These are phyloP conservation scores for Athene cunicularia DNA, from an alignment of 2,113 vertebrate species.

Conservation along the genomic window DNA sequence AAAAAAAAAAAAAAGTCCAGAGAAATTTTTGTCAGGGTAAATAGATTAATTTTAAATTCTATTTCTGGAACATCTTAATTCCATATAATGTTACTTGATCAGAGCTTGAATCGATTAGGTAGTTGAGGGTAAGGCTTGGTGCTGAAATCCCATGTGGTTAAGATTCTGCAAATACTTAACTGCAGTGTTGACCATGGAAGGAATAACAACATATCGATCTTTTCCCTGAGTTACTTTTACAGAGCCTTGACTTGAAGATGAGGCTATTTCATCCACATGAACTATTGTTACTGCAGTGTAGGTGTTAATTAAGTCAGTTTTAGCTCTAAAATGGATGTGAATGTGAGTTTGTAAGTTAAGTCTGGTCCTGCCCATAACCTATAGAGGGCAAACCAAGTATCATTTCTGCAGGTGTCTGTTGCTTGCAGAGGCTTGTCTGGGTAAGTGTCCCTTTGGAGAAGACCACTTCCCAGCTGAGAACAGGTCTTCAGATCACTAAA, in stretches of 20 bases:
- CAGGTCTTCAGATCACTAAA: not conserved
- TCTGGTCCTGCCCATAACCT: not conserved
- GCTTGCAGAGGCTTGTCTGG: not conserved
- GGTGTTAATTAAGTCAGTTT: not conserved
- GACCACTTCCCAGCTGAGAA: not conserved
- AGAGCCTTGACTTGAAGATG: not conserved
- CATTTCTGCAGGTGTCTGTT: not conserved
- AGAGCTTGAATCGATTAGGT: not conserved
- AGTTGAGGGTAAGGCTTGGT: not conserved
- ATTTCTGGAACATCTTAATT: not conserved
- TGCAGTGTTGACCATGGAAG: not conserved
- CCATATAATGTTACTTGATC: not conserved
- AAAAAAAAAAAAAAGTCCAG: no score
- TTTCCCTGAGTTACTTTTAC: not conserved
- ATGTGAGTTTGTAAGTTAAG: not conserved
- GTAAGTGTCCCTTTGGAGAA: not conserved
- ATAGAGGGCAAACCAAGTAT: not conserved
- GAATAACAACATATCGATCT: not conserved
- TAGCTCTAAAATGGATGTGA: not conserved
- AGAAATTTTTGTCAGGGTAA: not conserved
- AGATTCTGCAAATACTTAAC: not conserved
- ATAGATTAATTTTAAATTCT: not conserved
- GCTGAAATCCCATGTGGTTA: not conserved
- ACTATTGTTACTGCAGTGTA: not conserved
- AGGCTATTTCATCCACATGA: not conserved